Base-by-base conservation (phyloP, 2,888 invertebrate species). In the Limnephilus rhombicus region DNA sequence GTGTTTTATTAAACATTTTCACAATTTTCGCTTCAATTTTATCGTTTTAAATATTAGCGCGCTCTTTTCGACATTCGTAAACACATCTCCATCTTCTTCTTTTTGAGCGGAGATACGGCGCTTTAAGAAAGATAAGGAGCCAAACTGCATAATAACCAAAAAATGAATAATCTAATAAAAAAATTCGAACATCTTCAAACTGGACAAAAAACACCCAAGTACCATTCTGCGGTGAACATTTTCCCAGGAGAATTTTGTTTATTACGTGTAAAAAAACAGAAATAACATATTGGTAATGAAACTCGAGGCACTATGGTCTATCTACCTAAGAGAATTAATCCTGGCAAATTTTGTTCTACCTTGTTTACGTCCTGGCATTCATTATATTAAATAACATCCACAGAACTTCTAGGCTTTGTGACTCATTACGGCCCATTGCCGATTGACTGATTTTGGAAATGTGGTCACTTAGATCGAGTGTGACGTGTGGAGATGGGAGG, bases 391-490 rank as follows among this genome's bases (percentile, higher is more conserved):
- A 68, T 68, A 68, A 68, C 68, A 9, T 68, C 68, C n/a, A 68
- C 18, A 68, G 2, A 68, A 2, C 68, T n/a, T 68, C 24, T 68
- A 68, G 68, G 24, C 9, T 68, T n/a, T 68, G 24, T 68, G 1
- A 68, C 68, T 68, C 68, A 68, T 68, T 68, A 68, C 68, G 9
- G 9, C 68, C 68, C 9, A 68, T 68, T 68, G 24, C 68, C 68
- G 68, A 68, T 68, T 68, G 68, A 68, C 68, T 83, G 83, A 34
- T 41, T 83, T 37, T 24, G 83, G 37, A 83, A 83, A 83, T 83
- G 53, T 87, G 87, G 87, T 87, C 87, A 87, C 87, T 87, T 68
- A 15, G n/a, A 87, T 18, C 68, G 49, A 68, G 87, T 37, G 34
- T 68, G 87, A 87, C 87, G 68, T 34, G 68, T n/a, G 85, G n/a